Conservation (phyloP, 2,113 vertebrate genomes). For the Acrocephalus kingi region DNA sequence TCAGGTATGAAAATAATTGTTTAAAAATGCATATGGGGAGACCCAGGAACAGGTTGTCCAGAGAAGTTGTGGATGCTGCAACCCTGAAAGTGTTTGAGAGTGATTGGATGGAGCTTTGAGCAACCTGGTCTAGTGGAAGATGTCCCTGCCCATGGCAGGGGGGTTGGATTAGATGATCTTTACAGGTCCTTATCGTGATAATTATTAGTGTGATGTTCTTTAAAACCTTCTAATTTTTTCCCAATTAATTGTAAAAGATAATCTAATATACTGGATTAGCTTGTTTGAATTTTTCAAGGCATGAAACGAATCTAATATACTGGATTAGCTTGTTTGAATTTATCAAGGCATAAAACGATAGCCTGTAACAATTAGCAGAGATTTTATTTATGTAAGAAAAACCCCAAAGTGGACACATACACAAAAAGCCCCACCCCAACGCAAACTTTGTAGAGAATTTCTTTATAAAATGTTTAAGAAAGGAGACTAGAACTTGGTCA, state of each 20-base stretch:
- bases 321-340: not conserved
- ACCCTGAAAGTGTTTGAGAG: not conserved
- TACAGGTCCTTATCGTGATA: not conserved
- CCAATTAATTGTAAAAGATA: not conserved
- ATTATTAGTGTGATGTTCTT: not conserved
- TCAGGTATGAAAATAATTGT: not conserved
- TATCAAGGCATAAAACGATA: not conserved
- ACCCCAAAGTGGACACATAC: accelerated
- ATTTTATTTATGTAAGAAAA: not conserved
- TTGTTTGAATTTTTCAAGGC: not conserved
- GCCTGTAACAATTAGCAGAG: not conserved
- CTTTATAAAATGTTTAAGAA: not conserved
- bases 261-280: not conserved
- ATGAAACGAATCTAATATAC: not conserved
- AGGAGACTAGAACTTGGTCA: not conserved
- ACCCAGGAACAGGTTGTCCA: not conserved
- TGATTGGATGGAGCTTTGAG: not conserved
- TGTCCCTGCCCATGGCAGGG: not conserved
- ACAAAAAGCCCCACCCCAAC: not conserved
- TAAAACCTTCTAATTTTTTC: not conserved
- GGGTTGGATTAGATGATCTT: not conserved
- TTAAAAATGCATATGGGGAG: not conserved
- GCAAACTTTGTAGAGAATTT: not conserved
- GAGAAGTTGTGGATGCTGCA: not conserved
- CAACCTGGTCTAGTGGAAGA: not conserved